A percentile compares a stretch with the other conserved stretches of the same genome.
phyloP scores from a whole-genome alignment of 2,113 vertebrate genomes.

The Ochotona curzoniae region DNA sequence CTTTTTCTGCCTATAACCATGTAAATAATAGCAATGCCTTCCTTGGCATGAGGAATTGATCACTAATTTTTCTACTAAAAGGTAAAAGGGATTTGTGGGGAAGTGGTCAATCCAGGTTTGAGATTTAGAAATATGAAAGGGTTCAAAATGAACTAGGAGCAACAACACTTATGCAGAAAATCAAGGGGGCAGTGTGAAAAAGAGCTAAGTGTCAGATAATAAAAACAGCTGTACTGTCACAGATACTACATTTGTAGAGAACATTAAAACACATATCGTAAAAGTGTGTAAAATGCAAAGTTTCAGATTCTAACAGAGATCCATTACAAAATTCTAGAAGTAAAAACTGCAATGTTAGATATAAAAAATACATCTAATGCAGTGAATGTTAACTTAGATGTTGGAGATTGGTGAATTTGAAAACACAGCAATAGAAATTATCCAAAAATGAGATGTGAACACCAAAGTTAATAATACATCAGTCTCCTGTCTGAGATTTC shows the following conservation, averaged over 20 bases:
- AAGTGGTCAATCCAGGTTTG: conserved; percentile 7
- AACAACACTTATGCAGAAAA: background rate
- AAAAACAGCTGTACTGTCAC: conserved; percentile 34
- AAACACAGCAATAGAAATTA: too few relatives aligned
- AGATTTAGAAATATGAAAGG: background rate
- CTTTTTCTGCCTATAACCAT: background rate
- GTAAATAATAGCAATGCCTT: background rate
- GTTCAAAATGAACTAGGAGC: background rate
- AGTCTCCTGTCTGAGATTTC: too few relatives aligned
- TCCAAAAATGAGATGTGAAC: too few relatives aligned
- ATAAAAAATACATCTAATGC: too few relatives aligned
- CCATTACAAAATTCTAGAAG: too few relatives aligned
- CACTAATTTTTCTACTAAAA: background rate
- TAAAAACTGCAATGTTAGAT: too few relatives aligned
- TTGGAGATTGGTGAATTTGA: too few relatives aligned
- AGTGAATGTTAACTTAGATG: too few relatives aligned
- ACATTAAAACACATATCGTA: background rate
- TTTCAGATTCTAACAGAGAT: background rate
- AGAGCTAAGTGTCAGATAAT: background rate
- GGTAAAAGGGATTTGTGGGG: background rate
- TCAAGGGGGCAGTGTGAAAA: background rate
- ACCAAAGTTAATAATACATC: too few relatives aligned
- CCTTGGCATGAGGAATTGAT: background rate
- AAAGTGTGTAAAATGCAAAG: background rate
- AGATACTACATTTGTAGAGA: background rate